Conservation (phyloP, 2,113 vertebrate genomes). For the Pygoscelis antarcticus region DNA sequence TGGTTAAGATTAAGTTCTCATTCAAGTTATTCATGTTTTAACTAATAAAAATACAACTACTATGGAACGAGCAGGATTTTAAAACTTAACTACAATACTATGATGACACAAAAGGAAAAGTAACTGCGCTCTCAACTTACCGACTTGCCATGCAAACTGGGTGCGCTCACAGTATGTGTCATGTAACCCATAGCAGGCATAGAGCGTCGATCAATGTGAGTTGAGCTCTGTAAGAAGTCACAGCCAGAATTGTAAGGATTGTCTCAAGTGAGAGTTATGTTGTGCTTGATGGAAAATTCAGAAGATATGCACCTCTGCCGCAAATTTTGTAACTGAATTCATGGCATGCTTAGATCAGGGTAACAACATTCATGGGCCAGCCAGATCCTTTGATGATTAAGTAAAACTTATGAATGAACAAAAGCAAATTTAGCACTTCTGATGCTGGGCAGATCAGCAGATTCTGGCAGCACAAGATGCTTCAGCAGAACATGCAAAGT, state of each 20-base stretch:
- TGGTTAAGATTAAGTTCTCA: neutral
- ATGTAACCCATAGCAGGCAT: conserved; percentile 97
- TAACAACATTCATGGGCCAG: neutral
- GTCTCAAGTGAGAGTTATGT: neutral
- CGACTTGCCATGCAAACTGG: conserved; percentile 96
- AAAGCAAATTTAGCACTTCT: neutral
- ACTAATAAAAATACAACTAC: neutral
- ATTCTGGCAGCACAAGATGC: neutral
- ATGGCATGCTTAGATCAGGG: neutral
- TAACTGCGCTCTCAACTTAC: conserved; percentile 73
- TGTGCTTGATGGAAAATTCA: neutral
- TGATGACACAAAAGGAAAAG: neutral
- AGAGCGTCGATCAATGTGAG: conserved; percentile 88
- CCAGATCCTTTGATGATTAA: neutral
- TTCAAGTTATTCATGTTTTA: neutral
- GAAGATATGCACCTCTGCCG: neutral
- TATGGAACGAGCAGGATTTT: neutral
- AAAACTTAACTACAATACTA: neutral
- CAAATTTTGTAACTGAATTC: neutral
- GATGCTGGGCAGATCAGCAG: neutral
- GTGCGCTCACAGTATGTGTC: conserved; percentile 97
- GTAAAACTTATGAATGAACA: neutral
- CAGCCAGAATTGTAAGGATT: neutral
- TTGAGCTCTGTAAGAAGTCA: conserved; percentile 78
- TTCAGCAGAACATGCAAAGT: neutral